These are phyloP conservation scores for Trichopria drosophilae DNA, from an alignment of 2,888 invertebrate genomes.

Conservation along the genomic window DNA sequence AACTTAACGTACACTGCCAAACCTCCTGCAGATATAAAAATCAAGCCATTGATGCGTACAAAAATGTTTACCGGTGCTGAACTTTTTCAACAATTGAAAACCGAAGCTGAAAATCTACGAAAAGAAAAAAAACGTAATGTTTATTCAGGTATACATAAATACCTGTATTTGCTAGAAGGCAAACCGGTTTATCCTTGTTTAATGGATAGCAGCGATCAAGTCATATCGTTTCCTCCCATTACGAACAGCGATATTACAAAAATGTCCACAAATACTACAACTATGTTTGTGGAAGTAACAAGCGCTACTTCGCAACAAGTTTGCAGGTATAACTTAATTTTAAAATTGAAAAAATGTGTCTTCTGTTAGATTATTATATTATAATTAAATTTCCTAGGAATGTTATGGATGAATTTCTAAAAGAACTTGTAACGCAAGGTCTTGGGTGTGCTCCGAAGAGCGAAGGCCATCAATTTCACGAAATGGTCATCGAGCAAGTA, in stretches of 20 bases:
- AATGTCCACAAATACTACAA: constrained; percentile 69
- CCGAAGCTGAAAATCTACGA: constrained; percentile 77
- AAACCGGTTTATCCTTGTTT: constrained; percentile 75
- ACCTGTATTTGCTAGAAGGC: constrained; percentile 76
- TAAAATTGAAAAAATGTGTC: constrained; percentile 7
- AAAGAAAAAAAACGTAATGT: constrained; percentile 83
- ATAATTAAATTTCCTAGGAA: constrained; percentile 53
- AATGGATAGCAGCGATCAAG: constrained; percentile 65
- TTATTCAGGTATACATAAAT: constrained; percentile 83
- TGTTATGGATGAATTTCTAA: constrained; percentile 70
- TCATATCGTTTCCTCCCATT: constrained; percentile 85
- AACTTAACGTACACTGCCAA: constrained; percentile 69
- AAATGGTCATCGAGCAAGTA: constrained; percentile 67
- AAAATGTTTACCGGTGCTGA: constrained; percentile 68
- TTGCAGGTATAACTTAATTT: constrained; percentile 59
- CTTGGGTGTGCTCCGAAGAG: constrained; percentile 56
- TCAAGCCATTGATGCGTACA: constrained; percentile 69
- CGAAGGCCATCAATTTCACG: constrained; percentile 48
- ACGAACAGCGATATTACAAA: constrained; percentile 82
- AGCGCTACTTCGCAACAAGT: constrained; percentile 67
- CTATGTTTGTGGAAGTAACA: constrained; percentile 77
- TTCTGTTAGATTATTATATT: constrained; percentile 1
- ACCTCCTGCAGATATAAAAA: constrained; percentile 66
- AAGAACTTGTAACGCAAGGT: constrained; percentile 66
- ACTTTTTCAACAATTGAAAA: constrained; percentile 69